Base-by-base conservation (phyloP, 2,113 vertebrate species). In the Centropristis striata region DNA sequence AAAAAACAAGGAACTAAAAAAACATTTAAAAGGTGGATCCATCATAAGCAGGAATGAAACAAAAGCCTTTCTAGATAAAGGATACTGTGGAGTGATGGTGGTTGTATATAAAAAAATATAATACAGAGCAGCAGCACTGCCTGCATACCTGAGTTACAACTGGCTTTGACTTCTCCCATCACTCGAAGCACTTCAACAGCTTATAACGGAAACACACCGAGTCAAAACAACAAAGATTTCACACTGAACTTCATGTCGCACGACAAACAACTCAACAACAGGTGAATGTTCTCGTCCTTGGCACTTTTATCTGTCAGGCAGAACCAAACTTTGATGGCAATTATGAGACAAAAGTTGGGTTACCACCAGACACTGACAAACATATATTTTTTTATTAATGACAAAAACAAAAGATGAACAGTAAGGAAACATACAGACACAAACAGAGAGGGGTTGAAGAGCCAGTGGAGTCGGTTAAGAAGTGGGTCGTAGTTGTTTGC, bases 61-160 rank as follows among this genome's bases (percentile, higher is more conserved):
- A 23, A 78, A 86, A 65, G 15, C 51, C 39, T 64, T 71, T 44
- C 21, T 14, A 32, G 37, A 32, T 53, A 46, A 72, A 60, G 9
- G 75, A 67, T 47, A 21, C 8, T 65, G 49, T 36, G 44, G 78
- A 78, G 70, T 49, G 71, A 74, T 65, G 64, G 42, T 54, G 49
- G 73, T 65, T 79, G 65, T 74, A 20, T 85, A 84, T 54, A 82
- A 87, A 82, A 87, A 79, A 83, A 85, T 54, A 71, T 16, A 71
- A 75, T 25, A 77, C 81, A 84, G 70, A 44, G 66, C 85, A 53
- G 64, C 39, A 60, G 58, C 39, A 75, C 77, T 69, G 72, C 75
- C 83, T 80, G 80, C 84, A 78, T 79, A 86, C 90, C 92, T 92
- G 92, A 93, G 92, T 85, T 81, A 76, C 69, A 77, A 70, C 75